A percentile compares a stretch with the other conserved stretches of the same genome.
These are phyloP conservation scores for Tolypeutes matacus DNA, from an alignment of 2,797 vertebrate species.

Conservation along the genomic window DNA sequence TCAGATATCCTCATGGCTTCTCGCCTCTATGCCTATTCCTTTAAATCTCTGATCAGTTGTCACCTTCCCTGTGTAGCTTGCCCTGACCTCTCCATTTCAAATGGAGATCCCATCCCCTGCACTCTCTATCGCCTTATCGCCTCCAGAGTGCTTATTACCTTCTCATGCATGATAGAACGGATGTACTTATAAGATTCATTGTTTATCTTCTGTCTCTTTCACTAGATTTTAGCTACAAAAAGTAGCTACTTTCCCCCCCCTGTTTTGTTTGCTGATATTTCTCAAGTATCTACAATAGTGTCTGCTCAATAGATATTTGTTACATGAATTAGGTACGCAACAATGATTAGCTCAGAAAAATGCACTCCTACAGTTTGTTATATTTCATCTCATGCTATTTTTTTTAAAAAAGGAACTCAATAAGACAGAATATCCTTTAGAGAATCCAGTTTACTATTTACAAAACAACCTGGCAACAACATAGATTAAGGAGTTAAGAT, in stretches of 20 bases:
- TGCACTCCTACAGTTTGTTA: not conserved
- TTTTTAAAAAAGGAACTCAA: not conserved
- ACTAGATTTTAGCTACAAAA: not conserved
- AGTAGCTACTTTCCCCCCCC: not conserved
- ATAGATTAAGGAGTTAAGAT: not conserved
- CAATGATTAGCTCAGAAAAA: not conserved
- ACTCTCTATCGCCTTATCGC: not conserved
- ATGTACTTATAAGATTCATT: not conserved
- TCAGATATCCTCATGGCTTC: not conserved
- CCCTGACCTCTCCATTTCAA: not conserved
- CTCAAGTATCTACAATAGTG: not conserved
- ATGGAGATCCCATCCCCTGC: not conserved
- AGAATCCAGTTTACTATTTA: not conserved
- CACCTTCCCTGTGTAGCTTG: not conserved
- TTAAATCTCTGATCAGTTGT: not conserved
- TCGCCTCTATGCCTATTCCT: not conserved
- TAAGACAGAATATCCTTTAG: not conserved
- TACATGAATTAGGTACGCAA: not conserved
- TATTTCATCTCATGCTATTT: not conserved
- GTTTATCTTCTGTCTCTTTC: not conserved
- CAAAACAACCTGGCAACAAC: not conserved
- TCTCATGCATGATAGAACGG: not conserved
- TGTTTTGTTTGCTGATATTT: not conserved
- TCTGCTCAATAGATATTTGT: not conserved
- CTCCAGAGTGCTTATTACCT: not conserved